Evolutionary conservation across 64 coral and sea anemone species (phyloP).

Genomic region (Montipora foliosa): DNA sequence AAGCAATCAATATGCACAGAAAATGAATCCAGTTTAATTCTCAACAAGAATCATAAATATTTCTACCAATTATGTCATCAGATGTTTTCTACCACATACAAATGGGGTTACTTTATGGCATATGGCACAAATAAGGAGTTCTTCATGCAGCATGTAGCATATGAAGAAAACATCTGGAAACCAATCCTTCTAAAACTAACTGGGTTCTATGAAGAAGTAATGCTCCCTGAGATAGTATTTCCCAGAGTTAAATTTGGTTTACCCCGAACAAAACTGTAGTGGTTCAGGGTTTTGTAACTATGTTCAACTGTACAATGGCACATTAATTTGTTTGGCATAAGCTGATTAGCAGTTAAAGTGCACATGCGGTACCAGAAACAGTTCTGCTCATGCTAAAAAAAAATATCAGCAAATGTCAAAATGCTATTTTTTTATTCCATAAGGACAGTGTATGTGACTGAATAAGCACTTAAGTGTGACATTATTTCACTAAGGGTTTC

Average conservation of each 20-base stretch:
- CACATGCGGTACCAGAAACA: not conserved
- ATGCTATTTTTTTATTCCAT: not conserved
- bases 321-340: not conserved
- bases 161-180: constrained; percentile 1
- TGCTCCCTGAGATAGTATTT: constrained; percentile 15
- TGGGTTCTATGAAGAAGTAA: not conserved
- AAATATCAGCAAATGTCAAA: not conserved
- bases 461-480: not conserved
- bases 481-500: constrained; percentile 28
- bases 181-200: constrained; percentile 21
- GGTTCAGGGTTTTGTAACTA: constrained; percentile 7
- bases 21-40: not conserved
- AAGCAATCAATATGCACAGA: constrained; percentile 15
- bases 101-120: constrained; percentile 37
- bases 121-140: constrained; percentile 15
- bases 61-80: constrained; percentile 37
- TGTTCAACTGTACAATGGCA: not conserved
- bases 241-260: not conserved
- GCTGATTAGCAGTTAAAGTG: not conserved
- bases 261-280: not conserved
- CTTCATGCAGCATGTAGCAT: not conserved
- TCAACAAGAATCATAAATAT: constrained; percentile 44
- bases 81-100: constrained; percentile 28
- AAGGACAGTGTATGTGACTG: not conserved
- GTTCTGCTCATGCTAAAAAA: not conserved